Conservation (phyloP, 2,888 invertebrate genomes). For the Dilophus febrilis region DNA sequence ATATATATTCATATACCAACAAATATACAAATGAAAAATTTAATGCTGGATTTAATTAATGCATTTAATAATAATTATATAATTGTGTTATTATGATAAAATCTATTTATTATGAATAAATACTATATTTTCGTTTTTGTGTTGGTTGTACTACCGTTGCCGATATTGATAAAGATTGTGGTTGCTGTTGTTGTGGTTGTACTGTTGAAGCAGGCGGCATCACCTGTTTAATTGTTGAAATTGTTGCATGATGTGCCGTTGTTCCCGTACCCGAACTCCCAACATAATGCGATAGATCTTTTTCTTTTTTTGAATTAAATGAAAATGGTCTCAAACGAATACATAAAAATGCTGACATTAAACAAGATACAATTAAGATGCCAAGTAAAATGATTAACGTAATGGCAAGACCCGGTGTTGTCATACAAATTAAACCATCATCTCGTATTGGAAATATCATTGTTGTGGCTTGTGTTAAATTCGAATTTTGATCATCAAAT, state of each 20-base stretch:
- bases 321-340: constrained; percentile 59
- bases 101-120: no score
- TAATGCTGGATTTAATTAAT: no score
- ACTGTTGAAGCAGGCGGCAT: no score
- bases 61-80: no score
- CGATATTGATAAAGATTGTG: background rate
- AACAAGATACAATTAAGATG: constrained; percentile 67
- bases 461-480: constrained; percentile 35
- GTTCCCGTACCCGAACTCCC: constrained; percentile 10
- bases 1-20: no score
- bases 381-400: constrained; percentile 68
- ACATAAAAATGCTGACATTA: constrained; percentile 72
- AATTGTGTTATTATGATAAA: no score
- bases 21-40: no score
- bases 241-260: no score
- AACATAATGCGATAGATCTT: no score
- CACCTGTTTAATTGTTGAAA: no score
- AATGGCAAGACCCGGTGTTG: constrained; percentile 81
- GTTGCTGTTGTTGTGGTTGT: no score
- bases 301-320: constrained; percentile 26
- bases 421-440: constrained; percentile 74
- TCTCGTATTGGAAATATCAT: constrained; percentile 54
- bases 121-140: background rate
- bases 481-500: constrained; percentile 48
- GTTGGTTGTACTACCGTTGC: background rate